Percentiles rank a stretch among this genome's conserved stretches.
phyloP scores from a whole-genome alignment of 2,888 invertebrate species.

The Priocnemis perturbator region DNA sequence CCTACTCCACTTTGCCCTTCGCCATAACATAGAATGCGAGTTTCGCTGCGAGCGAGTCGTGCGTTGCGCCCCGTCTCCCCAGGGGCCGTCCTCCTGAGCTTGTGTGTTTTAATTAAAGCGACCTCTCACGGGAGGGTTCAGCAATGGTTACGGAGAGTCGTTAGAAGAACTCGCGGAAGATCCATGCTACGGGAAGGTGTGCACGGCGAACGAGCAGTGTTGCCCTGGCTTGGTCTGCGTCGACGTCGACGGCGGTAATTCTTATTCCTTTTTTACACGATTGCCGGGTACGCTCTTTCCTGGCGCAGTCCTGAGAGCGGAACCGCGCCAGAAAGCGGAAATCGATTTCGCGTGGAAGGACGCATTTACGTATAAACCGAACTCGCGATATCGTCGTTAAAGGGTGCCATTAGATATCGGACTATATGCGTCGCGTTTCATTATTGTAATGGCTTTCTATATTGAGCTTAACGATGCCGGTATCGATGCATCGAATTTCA shows the following conservation, averaged over 20 bases:
- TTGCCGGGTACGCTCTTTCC: too few species aligned
- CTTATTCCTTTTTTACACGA: not conserved
- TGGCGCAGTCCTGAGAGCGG: too few species aligned
- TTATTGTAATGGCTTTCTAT: too few species aligned
- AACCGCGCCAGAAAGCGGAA: too few species aligned
- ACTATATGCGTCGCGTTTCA: too few species aligned
- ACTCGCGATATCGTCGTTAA: too few species aligned
- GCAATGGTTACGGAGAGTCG: slow-evolving; percentile 73
- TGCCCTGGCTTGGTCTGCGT: slow-evolving; percentile 89
- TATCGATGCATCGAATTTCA: too few species aligned
- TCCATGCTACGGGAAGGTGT: slow-evolving; percentile 86
- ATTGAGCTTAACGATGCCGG: too few species aligned
- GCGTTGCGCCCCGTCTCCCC: not conserved
- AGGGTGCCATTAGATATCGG: too few species aligned
- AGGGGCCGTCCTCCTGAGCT: not conserved
- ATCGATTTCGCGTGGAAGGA: too few species aligned
- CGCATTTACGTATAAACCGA: too few species aligned
- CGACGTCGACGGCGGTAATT: slow-evolving; percentile 80
- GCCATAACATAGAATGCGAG: not conserved
- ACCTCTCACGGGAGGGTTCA: slow-evolving; percentile 63
- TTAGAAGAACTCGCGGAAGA: slow-evolving; percentile 77
- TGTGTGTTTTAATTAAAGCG: slow-evolving; percentile 51
- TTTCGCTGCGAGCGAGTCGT: not conserved
- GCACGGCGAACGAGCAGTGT: slow-evolving; percentile 88
- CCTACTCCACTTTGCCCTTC: slow-evolving; percentile 22